Evolutionary conservation across 2,113 vertebrate species (phyloP).

Genomic region (Gambusia affinis): DNA sequence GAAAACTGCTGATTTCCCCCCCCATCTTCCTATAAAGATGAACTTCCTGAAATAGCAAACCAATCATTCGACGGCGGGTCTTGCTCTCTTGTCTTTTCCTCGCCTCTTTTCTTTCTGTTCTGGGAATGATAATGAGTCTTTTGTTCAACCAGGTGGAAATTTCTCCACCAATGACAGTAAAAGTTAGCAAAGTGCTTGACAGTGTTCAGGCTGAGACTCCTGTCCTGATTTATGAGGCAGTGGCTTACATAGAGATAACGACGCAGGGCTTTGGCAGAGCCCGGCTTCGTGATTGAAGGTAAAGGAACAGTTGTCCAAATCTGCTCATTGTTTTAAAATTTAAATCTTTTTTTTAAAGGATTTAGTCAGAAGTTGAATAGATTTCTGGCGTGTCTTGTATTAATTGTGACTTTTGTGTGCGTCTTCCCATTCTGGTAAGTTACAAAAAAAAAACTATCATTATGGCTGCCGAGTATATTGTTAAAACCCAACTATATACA

Average conservation of each 20-base stretch:
- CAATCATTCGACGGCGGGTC: slow-evolving; percentile 1
- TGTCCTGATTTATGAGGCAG: neutral
- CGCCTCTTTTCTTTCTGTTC: slow-evolving; percentile 12
- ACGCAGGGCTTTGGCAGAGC: neutral
- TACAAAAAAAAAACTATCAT: no score
- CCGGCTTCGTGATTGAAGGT: neutral
- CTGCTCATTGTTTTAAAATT: neutral
- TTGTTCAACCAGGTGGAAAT: slow-evolving; percentile 16
- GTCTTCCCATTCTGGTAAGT: neutral
- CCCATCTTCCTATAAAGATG: neutral
- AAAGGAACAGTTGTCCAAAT: neutral
- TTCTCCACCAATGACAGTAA: slow-evolving; percentile 5
- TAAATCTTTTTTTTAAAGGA: neutral
- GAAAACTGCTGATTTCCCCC: neutral
- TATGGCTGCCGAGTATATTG: neutral
- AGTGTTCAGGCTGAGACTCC: neutral
- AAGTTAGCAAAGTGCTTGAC: slow-evolving; percentile 3
- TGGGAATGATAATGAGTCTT: slow-evolving; percentile 4
- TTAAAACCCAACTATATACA: neutral
- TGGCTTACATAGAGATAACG: neutral
- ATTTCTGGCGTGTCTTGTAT: neutral
- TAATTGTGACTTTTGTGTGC: neutral
- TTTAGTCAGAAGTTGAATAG: neutral
- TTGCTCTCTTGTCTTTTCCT: neutral
- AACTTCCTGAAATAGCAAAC: neutral